Percentiles rank a stretch among this genome's conserved stretches.
Evolutionary conservation across 2,888 invertebrate species (phyloP).

Genomic region (Drosophila rellima): DNA sequence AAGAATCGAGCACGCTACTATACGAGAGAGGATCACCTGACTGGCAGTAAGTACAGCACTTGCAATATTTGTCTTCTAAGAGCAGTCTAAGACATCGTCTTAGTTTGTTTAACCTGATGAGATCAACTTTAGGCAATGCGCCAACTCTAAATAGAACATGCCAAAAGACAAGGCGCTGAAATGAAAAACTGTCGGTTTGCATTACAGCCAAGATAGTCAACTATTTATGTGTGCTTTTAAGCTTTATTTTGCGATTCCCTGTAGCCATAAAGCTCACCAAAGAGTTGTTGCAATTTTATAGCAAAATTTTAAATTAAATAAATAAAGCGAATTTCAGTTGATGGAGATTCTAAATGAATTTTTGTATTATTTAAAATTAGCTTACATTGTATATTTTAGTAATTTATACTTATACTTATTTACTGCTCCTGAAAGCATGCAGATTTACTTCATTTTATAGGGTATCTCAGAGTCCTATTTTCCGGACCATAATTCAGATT

Average conservation of each 20-base stretch:
- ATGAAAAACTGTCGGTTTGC: slow-evolving; percentile 54
- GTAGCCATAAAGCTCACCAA: not conserved
- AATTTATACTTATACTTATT: not conserved
- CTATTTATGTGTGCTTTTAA: slow-evolving; percentile 45
- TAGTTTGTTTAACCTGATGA: slow-evolving; percentile 17
- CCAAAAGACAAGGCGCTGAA: slow-evolving; percentile 52
- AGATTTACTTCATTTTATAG: not conserved
- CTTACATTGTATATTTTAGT: not conserved
- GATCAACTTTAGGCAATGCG: slow-evolving; percentile 52
- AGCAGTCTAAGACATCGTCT: not conserved
- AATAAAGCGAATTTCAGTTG: not conserved
- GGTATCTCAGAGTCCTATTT: not conserved
- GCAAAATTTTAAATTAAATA: not conserved
- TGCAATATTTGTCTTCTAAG: slow-evolving; percentile 17
- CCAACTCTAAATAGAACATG: slow-evolving; percentile 40
- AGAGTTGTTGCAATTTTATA: too few relatives aligned
- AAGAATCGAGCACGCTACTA: slow-evolving; percentile 91
- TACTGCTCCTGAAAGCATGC: not conserved
- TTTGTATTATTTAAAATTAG: not conserved
- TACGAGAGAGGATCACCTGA: slow-evolving; percentile 90
- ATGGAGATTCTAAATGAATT: not conserved
- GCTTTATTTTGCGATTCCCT: not conserved
- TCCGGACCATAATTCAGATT: too few relatives aligned
- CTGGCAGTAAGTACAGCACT: slow-evolving; percentile 79
- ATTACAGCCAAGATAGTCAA: slow-evolving; percentile 27